Base-by-base conservation (phyloP, 2,113 vertebrate genomes). In the Mesoclemmys tuberculata region DNA sequence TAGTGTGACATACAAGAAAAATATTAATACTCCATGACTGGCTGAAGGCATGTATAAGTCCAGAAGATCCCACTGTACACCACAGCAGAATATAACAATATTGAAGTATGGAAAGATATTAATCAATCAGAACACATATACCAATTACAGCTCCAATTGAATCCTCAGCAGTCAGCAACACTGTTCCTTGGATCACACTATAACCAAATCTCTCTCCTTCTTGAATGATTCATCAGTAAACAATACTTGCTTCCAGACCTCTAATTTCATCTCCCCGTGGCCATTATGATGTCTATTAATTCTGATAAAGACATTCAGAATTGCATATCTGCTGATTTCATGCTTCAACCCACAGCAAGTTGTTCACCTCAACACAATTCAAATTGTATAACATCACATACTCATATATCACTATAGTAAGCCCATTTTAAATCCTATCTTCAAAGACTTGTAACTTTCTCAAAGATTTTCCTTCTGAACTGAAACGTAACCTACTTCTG, bases 1-100 rank as follows among this genome's bases (percentile, higher is more conserved):
- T 84, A 89, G 26, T 86, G 82, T 64, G 85, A 80, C 41, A 90
- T n/a, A 92, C 64, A 93, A 93, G 82, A 93, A 97, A 96, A 96
- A 95, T 93, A 96, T 31, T 38, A 94, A 80, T 91, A 92, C 96
- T 87, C 91, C 92, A 95, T 0, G 4, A 85, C 89, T 83, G 83
- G 80, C 80, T 93, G 90, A 89, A 95, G 93, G 93, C 96, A 97
- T 13, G 0, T 93, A 80, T 85, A 58, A 81, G 61, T 51, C n/a
- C 93, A 84, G 94, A 94, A 95, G 93, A 49, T 88, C 82, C 56
- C 44, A 58, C 80, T 74, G 31, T 77, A 87, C 75, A 91, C 12
- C 58, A 89, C 22, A 90, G 80, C 54, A 93, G 81, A 94, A 51
- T 0, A 1, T 1, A 91, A 54, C 80, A 56, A 21, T 5, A 2